Conservation (phyloP, 1,140 invertebrate species). For the Drosophila ironensis region DNA sequence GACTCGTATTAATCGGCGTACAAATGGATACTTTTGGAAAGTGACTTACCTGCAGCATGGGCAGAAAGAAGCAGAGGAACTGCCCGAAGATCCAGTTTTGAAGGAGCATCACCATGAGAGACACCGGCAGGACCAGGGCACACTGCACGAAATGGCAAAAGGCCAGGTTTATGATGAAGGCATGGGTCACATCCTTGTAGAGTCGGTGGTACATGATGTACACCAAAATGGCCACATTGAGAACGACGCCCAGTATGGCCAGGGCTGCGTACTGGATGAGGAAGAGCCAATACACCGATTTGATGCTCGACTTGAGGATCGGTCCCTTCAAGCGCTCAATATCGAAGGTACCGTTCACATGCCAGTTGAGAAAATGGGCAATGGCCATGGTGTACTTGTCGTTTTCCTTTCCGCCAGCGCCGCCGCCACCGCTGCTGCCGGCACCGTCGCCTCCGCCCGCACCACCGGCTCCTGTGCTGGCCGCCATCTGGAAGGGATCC, state of each 20-base stretch:
- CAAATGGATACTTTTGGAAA: neutral
- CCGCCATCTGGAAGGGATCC: constrained; percentile 33
- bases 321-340: constrained; percentile 68
- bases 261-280: constrained; percentile 86
- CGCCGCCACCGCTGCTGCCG: neutral
- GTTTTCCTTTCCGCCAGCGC: constrained; percentile 50
- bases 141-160: constrained; percentile 88
- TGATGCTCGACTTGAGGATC: constrained; percentile 82
- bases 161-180: constrained; percentile 87
- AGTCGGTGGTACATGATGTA: constrained; percentile 85
- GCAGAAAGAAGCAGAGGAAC: constrained; percentile 88
- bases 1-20: too few species aligned
- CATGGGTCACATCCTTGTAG: constrained; percentile 86
- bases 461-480: constrained; percentile 15
- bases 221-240: constrained; percentile 85
- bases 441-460: neutral
- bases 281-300: constrained; percentile 85
- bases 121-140: constrained; percentile 86
- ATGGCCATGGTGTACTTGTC: constrained; percentile 74
- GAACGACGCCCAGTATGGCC: constrained; percentile 83
- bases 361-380: constrained; percentile 62
- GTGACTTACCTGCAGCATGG: constrained; percentile 87
- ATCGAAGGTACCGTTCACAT: constrained; percentile 62
- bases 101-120: constrained; percentile 86
- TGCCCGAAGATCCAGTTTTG: constrained; percentile 90